phyloP scores from a whole-genome alignment of 2,113 vertebrate genomes.

The Vimba vimba region DNA sequence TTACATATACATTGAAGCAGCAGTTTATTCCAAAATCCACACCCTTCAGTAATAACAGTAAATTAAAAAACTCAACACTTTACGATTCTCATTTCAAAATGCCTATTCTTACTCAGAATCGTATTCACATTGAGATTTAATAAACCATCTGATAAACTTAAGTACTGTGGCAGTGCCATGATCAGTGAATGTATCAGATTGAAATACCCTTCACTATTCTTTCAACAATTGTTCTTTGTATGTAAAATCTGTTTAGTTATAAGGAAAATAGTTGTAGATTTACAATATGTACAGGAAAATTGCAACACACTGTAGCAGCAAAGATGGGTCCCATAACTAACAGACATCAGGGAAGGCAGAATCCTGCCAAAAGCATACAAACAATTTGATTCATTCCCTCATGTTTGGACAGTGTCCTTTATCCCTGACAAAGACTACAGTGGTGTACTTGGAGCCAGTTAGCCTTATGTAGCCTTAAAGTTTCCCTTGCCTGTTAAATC shows the following conservation, averaged over 20 bases:
- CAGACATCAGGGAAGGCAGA: conserved; percentile 22
- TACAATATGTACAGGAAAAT: neutral
- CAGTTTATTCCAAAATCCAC: too few species aligned
- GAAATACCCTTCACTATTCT: neutral
- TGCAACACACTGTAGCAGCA: conserved; percentile 42
- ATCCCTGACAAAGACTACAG: conserved; percentile 38
- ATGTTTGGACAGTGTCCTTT: conserved; percentile 33
- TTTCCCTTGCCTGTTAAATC: conserved; percentile 71
- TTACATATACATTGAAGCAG: too few species aligned
- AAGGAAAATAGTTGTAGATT: neutral
- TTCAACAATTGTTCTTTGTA: neutral
- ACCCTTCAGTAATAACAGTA: too few species aligned
- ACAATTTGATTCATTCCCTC: conserved; percentile 33
- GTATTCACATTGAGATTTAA: neutral
- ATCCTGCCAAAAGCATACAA: conserved; percentile 36
- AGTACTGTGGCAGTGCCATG: neutral
- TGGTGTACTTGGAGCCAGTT: neutral
- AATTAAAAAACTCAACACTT: too few species aligned
- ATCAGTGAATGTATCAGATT: neutral
- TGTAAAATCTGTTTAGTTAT: neutral
- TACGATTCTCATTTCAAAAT: too few species aligned
- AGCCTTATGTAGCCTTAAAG: conserved; percentile 44
- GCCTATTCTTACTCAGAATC: too few species aligned
- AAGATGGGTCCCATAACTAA: neutral
- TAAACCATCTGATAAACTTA: neutral